Percentiles rank a stretch among this genome's conserved stretches.
Conservation (phyloP, 1,140 invertebrate genomes). For the silkworm (Bombyx mori) region DNA sequence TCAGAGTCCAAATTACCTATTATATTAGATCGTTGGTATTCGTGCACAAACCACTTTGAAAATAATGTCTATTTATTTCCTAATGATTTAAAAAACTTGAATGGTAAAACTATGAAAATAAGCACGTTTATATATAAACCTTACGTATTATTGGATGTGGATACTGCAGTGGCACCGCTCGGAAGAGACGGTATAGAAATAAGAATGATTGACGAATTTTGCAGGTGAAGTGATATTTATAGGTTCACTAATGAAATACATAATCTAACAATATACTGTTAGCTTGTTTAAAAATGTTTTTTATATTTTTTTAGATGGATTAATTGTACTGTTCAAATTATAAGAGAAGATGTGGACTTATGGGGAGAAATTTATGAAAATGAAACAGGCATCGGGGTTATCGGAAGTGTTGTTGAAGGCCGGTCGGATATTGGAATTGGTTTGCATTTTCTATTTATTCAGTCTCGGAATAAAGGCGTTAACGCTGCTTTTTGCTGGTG, state of each 20-base stretch:
- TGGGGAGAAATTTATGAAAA: conserved; percentile 75
- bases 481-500: too few species aligned
- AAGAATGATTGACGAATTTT: conserved; percentile 56
- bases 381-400: conserved; percentile 70
- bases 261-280: conserved; percentile 5
- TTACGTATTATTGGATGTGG: conserved; percentile 51
- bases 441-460: conserved; percentile 25
- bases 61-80: conserved; percentile 44
- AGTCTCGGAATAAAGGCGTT: not conserved
- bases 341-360: conserved; percentile 65
- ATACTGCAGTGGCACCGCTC: conserved; percentile 22
- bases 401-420: conserved; percentile 72
- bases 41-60: conserved; percentile 34
- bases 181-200: conserved; percentile 55
- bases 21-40: conserved; percentile 45
- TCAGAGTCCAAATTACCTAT: conserved; percentile 23
- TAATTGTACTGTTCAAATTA: conserved; percentile 64
- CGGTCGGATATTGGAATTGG: conserved; percentile 73
- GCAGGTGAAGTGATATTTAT: conserved; percentile 31
- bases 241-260: not conserved
- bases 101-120: conserved; percentile 48
- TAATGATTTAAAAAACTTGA: conserved; percentile 45
- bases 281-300: conserved; percentile 8
- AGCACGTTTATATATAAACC: conserved; percentile 58
- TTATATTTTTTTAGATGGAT: conserved; percentile 47